Percentiles rank a stretch among this genome's conserved stretches.
Conservation (phyloP, 2,797 vertebrate species). For the Sebastes nivosus region DNA sequence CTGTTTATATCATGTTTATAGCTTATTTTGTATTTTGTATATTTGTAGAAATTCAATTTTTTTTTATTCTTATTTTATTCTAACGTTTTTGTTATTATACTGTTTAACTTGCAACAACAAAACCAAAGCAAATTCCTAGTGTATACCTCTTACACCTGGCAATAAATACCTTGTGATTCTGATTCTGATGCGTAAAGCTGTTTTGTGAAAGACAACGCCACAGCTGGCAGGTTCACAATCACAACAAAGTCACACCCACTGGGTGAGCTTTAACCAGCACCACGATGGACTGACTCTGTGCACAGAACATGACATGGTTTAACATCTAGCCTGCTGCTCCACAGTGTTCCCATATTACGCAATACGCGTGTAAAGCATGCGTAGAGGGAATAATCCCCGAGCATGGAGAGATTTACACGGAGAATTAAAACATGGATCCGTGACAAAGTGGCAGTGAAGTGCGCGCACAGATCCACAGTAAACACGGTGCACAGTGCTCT, state of each 20-base stretch:
- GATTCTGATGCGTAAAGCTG: constrained; percentile 9
- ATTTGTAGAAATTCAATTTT: too few species aligned
- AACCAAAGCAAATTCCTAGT: too few species aligned
- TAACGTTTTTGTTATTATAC: too few species aligned
- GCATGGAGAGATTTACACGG: constrained; percentile 1
- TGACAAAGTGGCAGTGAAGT: constrained; percentile 8
- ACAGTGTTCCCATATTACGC: constrained; percentile 46
- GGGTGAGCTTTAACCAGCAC: neutral
- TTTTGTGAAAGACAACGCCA: neutral
- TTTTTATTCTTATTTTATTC: too few species aligned
- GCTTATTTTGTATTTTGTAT: too few species aligned
- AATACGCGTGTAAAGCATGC: constrained; percentile 38
- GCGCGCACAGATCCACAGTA: neutral
- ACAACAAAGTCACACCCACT: constrained; percentile 26
- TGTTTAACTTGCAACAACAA: too few species aligned
- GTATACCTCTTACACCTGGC: too few species aligned
- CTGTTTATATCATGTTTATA: too few species aligned
- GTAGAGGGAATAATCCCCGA: constrained; percentile 25
- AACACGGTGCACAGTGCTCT: neutral
- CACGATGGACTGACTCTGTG: too few species aligned
- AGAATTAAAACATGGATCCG: neutral
- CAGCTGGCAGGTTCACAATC: neutral
- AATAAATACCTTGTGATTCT: too few species aligned
- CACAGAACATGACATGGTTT: neutral
- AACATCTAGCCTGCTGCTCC: neutral